Percentiles rank a stretch among this genome's conserved stretches.
These are phyloP conservation scores for Hecatera dysodea DNA, from an alignment of 2,888 invertebrate species.

Conservation along the genomic window DNA sequence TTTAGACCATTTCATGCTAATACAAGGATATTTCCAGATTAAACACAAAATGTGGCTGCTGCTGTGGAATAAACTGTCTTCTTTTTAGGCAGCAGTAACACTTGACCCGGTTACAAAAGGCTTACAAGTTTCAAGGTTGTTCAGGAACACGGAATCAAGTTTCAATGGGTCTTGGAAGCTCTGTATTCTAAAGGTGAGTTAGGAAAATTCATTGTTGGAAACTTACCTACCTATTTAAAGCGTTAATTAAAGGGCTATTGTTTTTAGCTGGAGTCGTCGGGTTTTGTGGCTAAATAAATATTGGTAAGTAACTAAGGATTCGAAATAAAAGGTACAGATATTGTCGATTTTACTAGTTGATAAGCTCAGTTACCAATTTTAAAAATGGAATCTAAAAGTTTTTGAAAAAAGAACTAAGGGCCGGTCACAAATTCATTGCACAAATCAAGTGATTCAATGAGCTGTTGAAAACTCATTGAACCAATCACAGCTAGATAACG, in stretches of 20 bases:
- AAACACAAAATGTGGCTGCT: slow-evolving; percentile 28
- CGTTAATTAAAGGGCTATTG: not conserved
- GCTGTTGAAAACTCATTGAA: too few relatives aligned
- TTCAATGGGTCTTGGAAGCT: slow-evolving; percentile 40
- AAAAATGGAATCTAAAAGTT: too few relatives aligned
- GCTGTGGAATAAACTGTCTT: slow-evolving; percentile 23
- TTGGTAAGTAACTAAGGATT: not conserved
- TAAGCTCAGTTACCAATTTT: not conserved
- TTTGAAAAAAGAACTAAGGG: too few relatives aligned
- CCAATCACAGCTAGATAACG: too few relatives aligned
- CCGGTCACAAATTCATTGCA: too few relatives aligned
- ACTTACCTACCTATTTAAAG: slow-evolving; percentile 11
- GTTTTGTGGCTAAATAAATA: not conserved
- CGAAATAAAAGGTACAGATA: not conserved
- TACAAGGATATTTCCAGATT: slow-evolving; percentile 32
- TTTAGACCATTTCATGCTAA: slow-evolving; percentile 26
- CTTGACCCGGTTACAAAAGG: slow-evolving; percentile 60
- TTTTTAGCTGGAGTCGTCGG: not conserved
- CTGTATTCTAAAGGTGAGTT: slow-evolving; percentile 21
- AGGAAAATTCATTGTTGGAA: slow-evolving; percentile 8
- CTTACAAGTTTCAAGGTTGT: slow-evolving; percentile 59
- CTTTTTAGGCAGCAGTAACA: slow-evolving; percentile 32
- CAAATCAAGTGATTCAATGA: too few relatives aligned
- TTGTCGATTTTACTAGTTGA: not conserved
- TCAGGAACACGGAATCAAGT: slow-evolving; percentile 43